Base-by-base conservation (phyloP, 2,113 vertebrate species). In the Motacilla alba region DNA sequence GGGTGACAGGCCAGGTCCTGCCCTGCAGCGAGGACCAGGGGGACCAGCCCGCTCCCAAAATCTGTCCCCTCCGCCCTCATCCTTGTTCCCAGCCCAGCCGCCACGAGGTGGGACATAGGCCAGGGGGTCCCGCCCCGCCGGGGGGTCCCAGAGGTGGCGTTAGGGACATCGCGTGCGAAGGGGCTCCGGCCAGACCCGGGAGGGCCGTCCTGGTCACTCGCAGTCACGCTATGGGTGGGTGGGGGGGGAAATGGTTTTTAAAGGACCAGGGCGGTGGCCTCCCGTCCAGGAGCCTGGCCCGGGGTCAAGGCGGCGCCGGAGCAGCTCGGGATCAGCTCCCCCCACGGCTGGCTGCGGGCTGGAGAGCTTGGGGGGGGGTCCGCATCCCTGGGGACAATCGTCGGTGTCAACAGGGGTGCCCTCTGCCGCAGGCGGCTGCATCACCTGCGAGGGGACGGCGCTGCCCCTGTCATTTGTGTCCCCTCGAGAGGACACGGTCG, bases 111-210 rank as follows among this genome's bases (percentile, higher is more conserved):
- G 41, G 41, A 78, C 26, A 58, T 8, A 9, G 58, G 8, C 17
- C 14, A 19, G 27, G 68, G 68, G 30, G n/a, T 67, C 33, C 55
- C 52, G 37, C 83, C 83, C 83, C 2, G 3, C 23, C 9, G 52
- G 12, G 22, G 76, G 16, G 56, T 89, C 89, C 26, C 81, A 18
- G 69, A 8, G 39, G 62, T 85, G 75, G 24, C 74, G 11, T 2
- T 78, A 66, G 83, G 89, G 95, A 88, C 94, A 96, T 96, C 58
- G 95, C 95, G 94, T 95, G 95, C 83, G 76, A 96, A 94, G 53
- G 90, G 83, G 72, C 87, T 83, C 83, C 10, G 92, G 87, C 33
- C 83, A 16, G 87, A 67, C 72, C 84, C 58, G 90, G 72, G 93
- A 93, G 75, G 84, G 64, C 72, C 8, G 87, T 58, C 78, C 79